These are phyloP conservation scores for Lateolabrax maculatus DNA, from an alignment of 2,797 vertebrate genomes.

Conservation along the genomic window DNA sequence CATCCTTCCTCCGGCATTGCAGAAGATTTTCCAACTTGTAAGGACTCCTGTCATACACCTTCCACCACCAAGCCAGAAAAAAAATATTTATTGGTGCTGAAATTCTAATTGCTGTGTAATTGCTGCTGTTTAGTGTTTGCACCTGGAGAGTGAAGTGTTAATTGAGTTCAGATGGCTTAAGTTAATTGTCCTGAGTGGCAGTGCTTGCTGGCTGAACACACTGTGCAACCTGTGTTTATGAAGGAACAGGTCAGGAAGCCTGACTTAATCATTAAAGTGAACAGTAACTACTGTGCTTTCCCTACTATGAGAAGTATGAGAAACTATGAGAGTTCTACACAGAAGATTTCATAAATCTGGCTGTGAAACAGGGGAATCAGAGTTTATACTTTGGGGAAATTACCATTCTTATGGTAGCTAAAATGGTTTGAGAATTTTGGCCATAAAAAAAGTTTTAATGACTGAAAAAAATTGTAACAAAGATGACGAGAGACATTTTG, in stretches of 20 bases:
- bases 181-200: background rate
- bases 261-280: background rate
- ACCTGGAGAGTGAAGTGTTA: background rate
- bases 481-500: too few relatives aligned
- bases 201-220: background rate
- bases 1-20: conserved; percentile 45
- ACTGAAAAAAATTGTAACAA: background rate
- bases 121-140: background rate
- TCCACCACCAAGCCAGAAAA: background rate
- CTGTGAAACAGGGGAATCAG: background rate
- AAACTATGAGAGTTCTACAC: too few relatives aligned
- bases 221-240: background rate
- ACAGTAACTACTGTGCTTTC: background rate
- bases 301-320: too few relatives aligned
- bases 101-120: background rate
- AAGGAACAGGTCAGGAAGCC: background rate
- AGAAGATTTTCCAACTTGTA: conserved; percentile 24
- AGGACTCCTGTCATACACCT: conserved; percentile 1
- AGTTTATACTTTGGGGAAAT: background rate
- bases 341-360: background rate
- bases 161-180: background rate
- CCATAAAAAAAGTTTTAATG: background rate
- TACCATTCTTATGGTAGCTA: background rate
- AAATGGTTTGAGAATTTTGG: background rate
- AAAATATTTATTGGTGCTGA: background rate